Evolutionary conservation across 2,888 invertebrate genomes (phyloP), one percentile per base, ranked within the genome.

Genomic region (Rhorus exstirpatorius): DNA sequence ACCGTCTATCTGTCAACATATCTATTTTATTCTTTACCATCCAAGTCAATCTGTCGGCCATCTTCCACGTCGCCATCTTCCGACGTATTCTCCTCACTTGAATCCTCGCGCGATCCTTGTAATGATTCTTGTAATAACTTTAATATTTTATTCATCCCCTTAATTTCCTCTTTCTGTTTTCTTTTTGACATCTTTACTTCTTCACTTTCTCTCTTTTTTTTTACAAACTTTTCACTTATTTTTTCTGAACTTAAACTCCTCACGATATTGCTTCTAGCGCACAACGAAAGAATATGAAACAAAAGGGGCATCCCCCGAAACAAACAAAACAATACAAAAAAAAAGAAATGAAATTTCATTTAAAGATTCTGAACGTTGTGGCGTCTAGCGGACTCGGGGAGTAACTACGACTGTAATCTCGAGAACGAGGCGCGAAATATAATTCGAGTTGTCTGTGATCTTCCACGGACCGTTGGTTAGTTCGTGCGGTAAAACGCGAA

Each of bases 231-330:
- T 3, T 6, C 31, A 31, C 2, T 3, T 3, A 31, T 3, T 6
- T 44, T 10, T n/a, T 26, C n/a, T 17, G 1, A 67, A 49, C 44
- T 6, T 38, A 12, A 38, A 7, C 14, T 31, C 12, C 1, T 44
- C n/a, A 71, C 70, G 70, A 71, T 71, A 44, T 41, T 46, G 55
- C 17, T 19, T 41, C 58, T 71, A 44, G 70, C 70, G 44, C 70
- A 71, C 70, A 71, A 58, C 70, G 70, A 46, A 55, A 71, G 26
- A 71, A 53, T 53, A 55, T 46, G 68, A 68, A 19, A 10, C 41
- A 35, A 1, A 21, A 38, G 24, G 53, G 14, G 41, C 53, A 19
- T 19, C 51, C 53, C 55, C 41, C 14, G 21, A 4, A 41, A n/a
- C n/a, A n/a, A n/a, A n/a, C n/a, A n/a, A n/a, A n/a, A n/a, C n/a